Evolutionary conservation across 1,140 invertebrate species (phyloP), one percentile per base, ranked within the genome.

Genomic region (Paraescarpia echinospica): DNA sequence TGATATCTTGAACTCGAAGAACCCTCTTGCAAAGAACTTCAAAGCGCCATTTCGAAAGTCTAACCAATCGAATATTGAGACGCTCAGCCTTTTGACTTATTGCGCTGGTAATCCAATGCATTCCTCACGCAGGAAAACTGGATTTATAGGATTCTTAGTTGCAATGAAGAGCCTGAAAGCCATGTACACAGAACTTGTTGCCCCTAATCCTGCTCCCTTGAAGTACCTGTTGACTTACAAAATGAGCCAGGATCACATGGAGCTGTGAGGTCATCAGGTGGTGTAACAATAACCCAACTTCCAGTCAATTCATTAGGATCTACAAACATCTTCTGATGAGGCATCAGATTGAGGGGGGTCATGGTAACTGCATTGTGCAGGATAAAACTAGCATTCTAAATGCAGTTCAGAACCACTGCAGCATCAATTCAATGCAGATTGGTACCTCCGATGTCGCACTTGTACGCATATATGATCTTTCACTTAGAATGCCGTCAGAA

Each of bases 161-260:
- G 89, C 89, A 89, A 89, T 89, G 9, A 89, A 89, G 27, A 89
- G 89, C 89, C 89, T 89, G 89, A 89, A 27, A 89, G n/a, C 89
- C 89, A 89, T 89, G 27, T 89, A 89, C 34, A 33, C 8, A 33
- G 1, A 89, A 12, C 89, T 34, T 89, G 89, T 89, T 89, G n/a
- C 89, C 34, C 89, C 89, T 33, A 31, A 89, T 33, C 89, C 89
- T 89, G 89, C 89, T 9, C 89, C 8, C 89, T 89, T 89, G 89
- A 33, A 33, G 34, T 89, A 89, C 89, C 27, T 89, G 27, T 89
- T 89, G 89, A 27, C 1, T 89, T 89, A 89, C 27, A 89, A 89
- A 89, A 89, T 89, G 89, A 89, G 89, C 31, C n/a, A 89, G 31
- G 89, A 89, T 89, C 89, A 89, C 89, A 9, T 89, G 89, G 89